These are phyloP conservation scores for Aspidiotus rigidus DNA, from an alignment of 2,888 invertebrate genomes.

Conservation along the genomic window DNA sequence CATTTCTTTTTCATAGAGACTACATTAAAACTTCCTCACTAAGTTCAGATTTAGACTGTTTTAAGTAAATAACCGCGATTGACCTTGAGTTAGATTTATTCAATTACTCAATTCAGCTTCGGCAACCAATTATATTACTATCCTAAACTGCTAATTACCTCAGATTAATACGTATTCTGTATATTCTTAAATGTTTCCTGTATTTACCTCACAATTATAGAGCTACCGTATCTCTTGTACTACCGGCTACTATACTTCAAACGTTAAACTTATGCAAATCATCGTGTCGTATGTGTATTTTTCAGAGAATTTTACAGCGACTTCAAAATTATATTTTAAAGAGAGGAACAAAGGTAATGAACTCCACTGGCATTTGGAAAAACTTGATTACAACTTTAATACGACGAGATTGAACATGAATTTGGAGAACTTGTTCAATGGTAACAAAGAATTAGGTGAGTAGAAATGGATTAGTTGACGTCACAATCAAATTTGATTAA, in stretches of 20 bases:
- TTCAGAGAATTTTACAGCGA: conserved; percentile 3
- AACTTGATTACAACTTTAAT: conserved; percentile 38
- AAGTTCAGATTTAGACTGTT: neutral
- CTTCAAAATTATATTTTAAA: conserved; percentile 37
- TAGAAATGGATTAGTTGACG: neutral
- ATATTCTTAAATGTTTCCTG: too few relatives aligned
- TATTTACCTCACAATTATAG: too few relatives aligned
- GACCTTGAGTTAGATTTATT: neutral
- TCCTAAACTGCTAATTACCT: too few relatives aligned
- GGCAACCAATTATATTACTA: too few relatives aligned
- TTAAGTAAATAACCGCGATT: neutral
- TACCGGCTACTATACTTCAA: too few relatives aligned
- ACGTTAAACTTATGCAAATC: too few relatives aligned
- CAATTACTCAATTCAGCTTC: too few relatives aligned
- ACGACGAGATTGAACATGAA: conserved; percentile 39
- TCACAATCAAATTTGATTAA: too few relatives aligned
- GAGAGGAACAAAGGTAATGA: conserved; percentile 40
- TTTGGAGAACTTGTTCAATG: conserved; percentile 45
- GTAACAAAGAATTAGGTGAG: conserved; percentile 44
- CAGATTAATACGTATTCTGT: too few relatives aligned
- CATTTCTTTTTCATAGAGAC: too few relatives aligned
- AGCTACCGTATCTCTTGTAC: too few relatives aligned
- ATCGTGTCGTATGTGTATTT: neutral
- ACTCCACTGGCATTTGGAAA: conserved; percentile 41
- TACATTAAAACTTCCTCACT: too few relatives aligned